These are phyloP conservation scores for Zoanthus gigantus DNA, from an alignment of 92 coral and sea anemone genomes.

Conservation along the genomic window DNA sequence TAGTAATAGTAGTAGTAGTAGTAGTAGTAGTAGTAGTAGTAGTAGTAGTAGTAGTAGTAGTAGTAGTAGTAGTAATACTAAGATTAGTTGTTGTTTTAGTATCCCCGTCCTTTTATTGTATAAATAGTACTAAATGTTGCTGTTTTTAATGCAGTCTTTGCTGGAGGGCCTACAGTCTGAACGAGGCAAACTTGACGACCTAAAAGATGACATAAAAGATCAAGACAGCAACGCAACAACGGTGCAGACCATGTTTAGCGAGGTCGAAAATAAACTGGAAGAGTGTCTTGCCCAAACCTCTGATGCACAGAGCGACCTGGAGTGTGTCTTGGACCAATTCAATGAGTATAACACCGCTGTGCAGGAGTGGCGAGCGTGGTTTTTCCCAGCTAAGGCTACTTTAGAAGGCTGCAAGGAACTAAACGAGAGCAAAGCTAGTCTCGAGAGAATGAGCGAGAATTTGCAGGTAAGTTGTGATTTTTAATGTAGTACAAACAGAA, in stretches of 20 bases:
- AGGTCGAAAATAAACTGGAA: constrained; percentile 66
- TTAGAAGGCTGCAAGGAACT: constrained; percentile 78
- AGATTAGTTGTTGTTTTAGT: background rate
- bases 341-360: constrained; percentile 81
- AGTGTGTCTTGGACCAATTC: constrained; percentile 86
- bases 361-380: constrained; percentile 97
- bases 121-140: background rate
- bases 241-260: constrained; percentile 61
- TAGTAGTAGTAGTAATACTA: background rate
- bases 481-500: too few species aligned
- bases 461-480: constrained; percentile 62
- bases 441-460: constrained; percentile 81
- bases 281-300: constrained; percentile 70
- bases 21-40: background rate
- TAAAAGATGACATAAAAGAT: constrained; percentile 74
- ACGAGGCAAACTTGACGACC: constrained; percentile 68
- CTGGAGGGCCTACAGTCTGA: constrained; percentile 70
- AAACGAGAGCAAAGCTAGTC: constrained; percentile 62
- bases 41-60: background rate
- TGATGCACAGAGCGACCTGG: constrained; percentile 80
- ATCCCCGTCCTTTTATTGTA: background rate
- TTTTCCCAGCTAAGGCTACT: constrained; percentile 87
- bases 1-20: background rate
- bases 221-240: constrained; percentile 54
- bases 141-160: constrained; percentile 53